A percentile compares a stretch with the other conserved stretches of the same genome.
phyloP scores from a whole-genome alignment of 35 echinoderm and acorn worm genomes.

The Lytechinus pictus region DNA sequence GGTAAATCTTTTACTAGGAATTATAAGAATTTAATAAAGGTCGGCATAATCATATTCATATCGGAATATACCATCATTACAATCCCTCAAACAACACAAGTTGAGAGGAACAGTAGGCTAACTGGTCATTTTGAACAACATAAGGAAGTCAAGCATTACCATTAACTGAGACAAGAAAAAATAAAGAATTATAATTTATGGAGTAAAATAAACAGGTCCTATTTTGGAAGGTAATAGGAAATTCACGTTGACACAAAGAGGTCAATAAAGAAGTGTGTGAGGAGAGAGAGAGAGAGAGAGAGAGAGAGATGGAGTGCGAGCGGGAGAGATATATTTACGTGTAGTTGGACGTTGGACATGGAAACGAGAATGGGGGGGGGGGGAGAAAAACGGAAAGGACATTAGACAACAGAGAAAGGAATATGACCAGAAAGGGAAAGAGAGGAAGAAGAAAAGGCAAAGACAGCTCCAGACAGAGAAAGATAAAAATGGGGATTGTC shows the following conservation, averaged over 20 bases:
- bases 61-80: no score
- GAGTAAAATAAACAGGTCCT: background rate
- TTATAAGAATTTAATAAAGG: no score
- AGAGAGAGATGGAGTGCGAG: background rate
- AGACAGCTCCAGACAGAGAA: background rate
- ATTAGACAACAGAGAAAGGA: background rate
- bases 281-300: background rate
- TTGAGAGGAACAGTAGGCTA: background rate
- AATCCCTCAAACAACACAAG: no score
- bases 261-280: background rate
- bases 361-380: no score
- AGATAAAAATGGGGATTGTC: background rate
- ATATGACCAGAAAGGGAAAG: background rate
- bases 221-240: background rate
- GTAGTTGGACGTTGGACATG: no score
- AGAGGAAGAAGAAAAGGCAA: background rate
- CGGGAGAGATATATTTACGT: no score
- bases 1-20: no score
- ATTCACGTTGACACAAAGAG: slow-evolving; percentile 3
- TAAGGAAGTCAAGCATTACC: background rate
- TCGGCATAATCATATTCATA: no score
- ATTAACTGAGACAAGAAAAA: background rate
- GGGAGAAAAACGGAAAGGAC: background rate
- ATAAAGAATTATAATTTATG: background rate
- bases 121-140: background rate